phyloP scores from a whole-genome alignment of 2,888 invertebrate species.

The Ophion costatus region DNA sequence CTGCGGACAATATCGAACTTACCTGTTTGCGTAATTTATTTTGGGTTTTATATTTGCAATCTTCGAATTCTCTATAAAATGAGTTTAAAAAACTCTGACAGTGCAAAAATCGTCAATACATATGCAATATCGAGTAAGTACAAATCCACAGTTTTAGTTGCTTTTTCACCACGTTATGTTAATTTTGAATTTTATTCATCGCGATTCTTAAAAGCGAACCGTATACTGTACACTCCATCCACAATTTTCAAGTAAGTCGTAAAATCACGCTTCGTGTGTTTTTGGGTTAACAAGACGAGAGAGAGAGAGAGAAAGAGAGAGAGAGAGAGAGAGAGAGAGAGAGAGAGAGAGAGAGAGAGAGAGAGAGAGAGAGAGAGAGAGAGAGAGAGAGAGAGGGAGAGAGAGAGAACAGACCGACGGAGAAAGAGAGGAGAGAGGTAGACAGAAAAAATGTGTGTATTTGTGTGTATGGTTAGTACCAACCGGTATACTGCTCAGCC shows the following conservation, averaged over 20 bases:
- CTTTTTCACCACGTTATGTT: slow-evolving; percentile 43
- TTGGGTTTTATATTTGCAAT: neutral
- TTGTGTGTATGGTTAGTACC: slow-evolving; percentile 45
- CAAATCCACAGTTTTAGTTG: slow-evolving; percentile 16
- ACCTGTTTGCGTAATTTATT: slow-evolving; percentile 10
- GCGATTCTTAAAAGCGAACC: slow-evolving; percentile 70
- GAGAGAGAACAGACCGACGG: slow-evolving; percentile 7
- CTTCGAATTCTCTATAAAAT: neutral
- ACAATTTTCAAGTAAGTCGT: slow-evolving; percentile 66
- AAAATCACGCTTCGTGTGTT: slow-evolving; percentile 55
- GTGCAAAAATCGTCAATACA: neutral
- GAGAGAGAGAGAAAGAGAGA: slow-evolving; percentile 35
- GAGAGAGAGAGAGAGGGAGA: slow-evolving; percentile 16
- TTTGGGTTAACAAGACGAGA: slow-evolving; percentile 49
- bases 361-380: slow-evolving; percentile 33
- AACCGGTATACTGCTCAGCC: slow-evolving; percentile 17
- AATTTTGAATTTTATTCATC: slow-evolving; percentile 66
- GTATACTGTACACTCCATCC: slow-evolving; percentile 68
- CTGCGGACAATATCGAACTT: slow-evolving; percentile 1
- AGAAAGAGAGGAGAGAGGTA: slow-evolving; percentile 19
- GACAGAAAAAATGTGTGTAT: slow-evolving; percentile 14
- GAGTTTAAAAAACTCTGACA: neutral
- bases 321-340: slow-evolving; percentile 5
- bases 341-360: slow-evolving; percentile 24
- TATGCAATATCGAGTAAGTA: slow-evolving; percentile 19